A percentile compares a stretch with the other conserved stretches of the same genome.
These are phyloP conservation scores for Oreochromis tanganicae DNA, from an alignment of 2,113 vertebrate species.

Conservation along the genomic window DNA sequence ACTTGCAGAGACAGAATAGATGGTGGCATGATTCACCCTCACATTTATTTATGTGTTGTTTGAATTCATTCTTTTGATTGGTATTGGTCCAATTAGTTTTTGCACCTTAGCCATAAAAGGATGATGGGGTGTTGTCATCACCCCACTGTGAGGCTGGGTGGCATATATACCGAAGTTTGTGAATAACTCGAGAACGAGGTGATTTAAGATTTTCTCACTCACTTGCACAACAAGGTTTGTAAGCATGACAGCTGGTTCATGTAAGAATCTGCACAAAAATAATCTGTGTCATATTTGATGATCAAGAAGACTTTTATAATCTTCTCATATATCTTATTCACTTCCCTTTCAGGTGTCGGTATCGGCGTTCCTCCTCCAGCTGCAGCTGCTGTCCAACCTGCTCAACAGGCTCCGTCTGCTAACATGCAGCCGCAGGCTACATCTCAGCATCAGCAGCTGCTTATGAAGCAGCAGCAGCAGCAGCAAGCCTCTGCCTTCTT, in stretches of 20 bases:
- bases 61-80: neutral
- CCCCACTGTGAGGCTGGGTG: neutral
- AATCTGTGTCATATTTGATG: neutral
- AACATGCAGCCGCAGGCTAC: constrained; percentile 76
- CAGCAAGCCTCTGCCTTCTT: constrained; percentile 59
- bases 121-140: neutral
- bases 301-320: neutral
- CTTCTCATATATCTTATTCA: neutral
- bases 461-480: constrained; percentile 80
- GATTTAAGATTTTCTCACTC: neutral
- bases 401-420: constrained; percentile 62
- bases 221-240: neutral
- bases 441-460: constrained; percentile 85
- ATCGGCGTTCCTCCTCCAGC: constrained; percentile 36
- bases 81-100: neutral
- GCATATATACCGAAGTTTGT: neutral
- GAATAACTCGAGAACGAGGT: neutral
- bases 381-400: constrained; percentile 59
- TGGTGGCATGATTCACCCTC: neutral
- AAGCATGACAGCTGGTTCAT: neutral
- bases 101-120: neutral
- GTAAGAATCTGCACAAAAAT: neutral
- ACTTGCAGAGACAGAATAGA: neutral
- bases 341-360: constrained; percentile 20
- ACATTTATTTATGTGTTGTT: neutral